Base-by-base conservation (phyloP, 2,113 vertebrate genomes). In the Todiramphus chloris region DNA sequence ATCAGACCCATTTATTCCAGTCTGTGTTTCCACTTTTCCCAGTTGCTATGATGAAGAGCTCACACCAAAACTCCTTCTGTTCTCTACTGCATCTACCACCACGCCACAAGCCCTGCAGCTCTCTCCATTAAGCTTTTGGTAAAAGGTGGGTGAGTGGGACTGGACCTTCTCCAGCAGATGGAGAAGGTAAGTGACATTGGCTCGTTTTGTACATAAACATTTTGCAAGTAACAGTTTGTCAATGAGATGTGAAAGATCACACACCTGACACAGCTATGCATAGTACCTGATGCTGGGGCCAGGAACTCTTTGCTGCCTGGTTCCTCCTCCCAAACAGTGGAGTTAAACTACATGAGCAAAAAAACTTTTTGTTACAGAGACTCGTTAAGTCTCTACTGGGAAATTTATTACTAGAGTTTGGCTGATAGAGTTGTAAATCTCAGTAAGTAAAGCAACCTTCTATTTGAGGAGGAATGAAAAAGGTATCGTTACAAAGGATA, bases 221-320 rank as follows among this genome's bases (percentile, higher is more conserved):
- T 89, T 90, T 90, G 44, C 28, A 72, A 48, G 79, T 31, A 88
- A 66, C 48, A 58, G 16, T 89, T 64, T 68, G 70, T 69, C 85
- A 81, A 39, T 25, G 37, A 89, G 46, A 66, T 35, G 33, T 72
- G 86, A 83, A 94, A 95, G 93, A 77, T 74, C 94, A 85, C 83
- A 68, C 51, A 75, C 46, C 23, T 81, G 62, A 58, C 76, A 51
- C 8, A 33, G 59, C 24, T 90, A 15, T 74, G 51, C 81, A 81
- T 13, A 85, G 58, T 27, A 51, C 19, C 15, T 37, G 58, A 21
- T 23, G 19, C 63, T 62, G 50, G 11, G 41, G 50, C 87, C 64
- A 88, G 44, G 41, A 88, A 44, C 35, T 14, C 41, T 53, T 78
- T 60, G 50, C 50, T 70, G 37, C 37, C 74, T 78, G 30, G 21